These are phyloP conservation scores for Macaca nemestrina DNA, from an alignment of 2,113 vertebrate genomes.

Conservation along the genomic window DNA sequence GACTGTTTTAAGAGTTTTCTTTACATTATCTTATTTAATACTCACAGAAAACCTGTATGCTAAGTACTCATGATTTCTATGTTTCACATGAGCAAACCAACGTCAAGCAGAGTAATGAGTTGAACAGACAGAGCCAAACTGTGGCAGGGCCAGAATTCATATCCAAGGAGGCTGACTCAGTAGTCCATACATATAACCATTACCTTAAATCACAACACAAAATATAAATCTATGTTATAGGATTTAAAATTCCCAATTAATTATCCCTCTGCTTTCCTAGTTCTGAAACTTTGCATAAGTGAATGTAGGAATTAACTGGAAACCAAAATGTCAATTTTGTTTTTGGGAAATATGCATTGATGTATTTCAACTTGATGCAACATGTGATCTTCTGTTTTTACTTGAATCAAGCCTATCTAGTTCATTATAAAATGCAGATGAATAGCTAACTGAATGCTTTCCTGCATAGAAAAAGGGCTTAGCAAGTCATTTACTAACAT, in stretches of 20 bases:
- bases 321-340: not conserved
- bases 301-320: not conserved
- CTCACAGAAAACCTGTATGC: not conserved
- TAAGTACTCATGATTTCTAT: not conserved
- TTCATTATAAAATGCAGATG: not conserved
- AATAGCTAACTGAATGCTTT: not conserved
- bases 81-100: not conserved
- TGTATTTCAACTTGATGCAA: not conserved
- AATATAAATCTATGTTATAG: not conserved
- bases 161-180: not conserved
- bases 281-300: not conserved
- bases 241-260: not conserved
- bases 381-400: not conserved
- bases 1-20: not conserved
- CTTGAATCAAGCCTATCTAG: not conserved
- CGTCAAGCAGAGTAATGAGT: not conserved
- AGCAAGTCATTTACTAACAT: not conserved
- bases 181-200: too few species aligned
- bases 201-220: not conserved
- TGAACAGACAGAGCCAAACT: not conserved
- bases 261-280: not conserved
- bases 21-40: not conserved
- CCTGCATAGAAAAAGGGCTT: fast-evolving
- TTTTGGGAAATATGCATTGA: not conserved
- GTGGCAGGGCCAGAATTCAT: not conserved